A percentile compares a stretch with the other conserved stretches of the same genome.
These are phyloP conservation scores for Staurois parvus DNA, from an alignment of 2,797 vertebrate genomes.

Conservation along the genomic window DNA sequence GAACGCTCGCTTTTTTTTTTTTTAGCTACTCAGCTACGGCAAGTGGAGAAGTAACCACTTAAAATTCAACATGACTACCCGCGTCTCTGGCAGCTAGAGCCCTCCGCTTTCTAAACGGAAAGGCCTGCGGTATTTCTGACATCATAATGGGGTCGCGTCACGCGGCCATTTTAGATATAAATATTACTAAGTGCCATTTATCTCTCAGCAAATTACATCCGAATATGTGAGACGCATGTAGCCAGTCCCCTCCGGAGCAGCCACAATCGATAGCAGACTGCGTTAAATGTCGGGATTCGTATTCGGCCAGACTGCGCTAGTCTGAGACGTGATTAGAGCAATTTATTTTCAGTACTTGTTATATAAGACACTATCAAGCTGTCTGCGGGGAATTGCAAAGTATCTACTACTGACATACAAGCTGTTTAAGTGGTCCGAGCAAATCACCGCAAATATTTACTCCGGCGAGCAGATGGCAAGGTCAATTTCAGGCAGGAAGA, in stretches of 20 bases:
- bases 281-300: conserved; percentile 8
- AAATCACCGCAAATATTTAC: not conserved
- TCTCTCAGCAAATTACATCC: not conserved
- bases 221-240: not conserved
- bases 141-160: not conserved
- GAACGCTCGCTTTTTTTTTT: too few relatives aligned
- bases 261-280: conserved; percentile 45
- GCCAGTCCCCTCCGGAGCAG: not conserved
- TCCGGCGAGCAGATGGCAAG: not conserved
- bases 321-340: conserved; percentile 41
- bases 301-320: not conserved
- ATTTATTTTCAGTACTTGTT: conserved; percentile 40
- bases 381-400: not conserved
- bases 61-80: too few relatives aligned
- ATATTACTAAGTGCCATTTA: not conserved
- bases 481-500: not conserved
- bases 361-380: not conserved
- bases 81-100: not conserved
- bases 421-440: not conserved
- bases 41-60: too few relatives aligned
- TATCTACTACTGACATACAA: conserved; percentile 4
- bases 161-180: not conserved
- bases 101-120: not conserved
- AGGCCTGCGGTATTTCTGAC: not conserved
- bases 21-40: too few relatives aligned